A percentile compares a stretch with the other conserved stretches of the same genome.
These are phyloP conservation scores for Sepioteuthis lessoniana DNA, from an alignment of 2,888 invertebrate species.

Conservation along the genomic window DNA sequence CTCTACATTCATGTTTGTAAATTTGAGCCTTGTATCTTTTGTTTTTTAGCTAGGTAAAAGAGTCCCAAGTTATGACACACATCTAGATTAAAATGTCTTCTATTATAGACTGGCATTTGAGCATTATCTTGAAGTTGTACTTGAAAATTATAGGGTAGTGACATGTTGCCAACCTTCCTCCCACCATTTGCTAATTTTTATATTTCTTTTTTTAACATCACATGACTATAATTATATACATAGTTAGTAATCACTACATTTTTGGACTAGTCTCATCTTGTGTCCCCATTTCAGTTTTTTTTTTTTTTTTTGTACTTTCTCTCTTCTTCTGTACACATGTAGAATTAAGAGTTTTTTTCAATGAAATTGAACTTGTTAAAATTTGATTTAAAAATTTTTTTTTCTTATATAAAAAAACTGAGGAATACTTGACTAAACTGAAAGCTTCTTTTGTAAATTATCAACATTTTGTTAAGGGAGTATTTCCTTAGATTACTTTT, in stretches of 20 bases:
- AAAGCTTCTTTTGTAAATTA: neutral
- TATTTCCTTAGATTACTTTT: neutral
- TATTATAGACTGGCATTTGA: slow-evolving; percentile 8
- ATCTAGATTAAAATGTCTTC: slow-evolving; percentile 3
- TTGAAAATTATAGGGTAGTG: slow-evolving; percentile 18
- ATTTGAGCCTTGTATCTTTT: neutral
- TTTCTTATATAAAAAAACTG: neutral
- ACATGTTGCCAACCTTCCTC: neutral
- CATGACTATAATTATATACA: slow-evolving; percentile 23
- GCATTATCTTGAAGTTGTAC: slow-evolving; percentile 33
- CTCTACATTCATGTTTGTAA: neutral
- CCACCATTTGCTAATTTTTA: slow-evolving; percentile 33
- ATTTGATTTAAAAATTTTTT: neutral
- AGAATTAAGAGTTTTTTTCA: neutral
- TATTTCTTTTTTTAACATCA: slow-evolving; percentile 33
- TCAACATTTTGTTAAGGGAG: neutral
- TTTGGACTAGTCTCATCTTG: neutral
- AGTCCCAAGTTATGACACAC: neutral
- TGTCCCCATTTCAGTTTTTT: neutral
- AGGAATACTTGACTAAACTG: neutral
- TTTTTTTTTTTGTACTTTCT: neutral
- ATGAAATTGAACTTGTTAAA: neutral
- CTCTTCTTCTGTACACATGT: neutral
- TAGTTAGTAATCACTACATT: slow-evolving; percentile 6
- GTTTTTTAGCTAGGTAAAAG: neutral